These are phyloP conservation scores for Sclerurus mexicanus DNA, from an alignment of 2,113 vertebrate species.

Conservation along the genomic window DNA sequence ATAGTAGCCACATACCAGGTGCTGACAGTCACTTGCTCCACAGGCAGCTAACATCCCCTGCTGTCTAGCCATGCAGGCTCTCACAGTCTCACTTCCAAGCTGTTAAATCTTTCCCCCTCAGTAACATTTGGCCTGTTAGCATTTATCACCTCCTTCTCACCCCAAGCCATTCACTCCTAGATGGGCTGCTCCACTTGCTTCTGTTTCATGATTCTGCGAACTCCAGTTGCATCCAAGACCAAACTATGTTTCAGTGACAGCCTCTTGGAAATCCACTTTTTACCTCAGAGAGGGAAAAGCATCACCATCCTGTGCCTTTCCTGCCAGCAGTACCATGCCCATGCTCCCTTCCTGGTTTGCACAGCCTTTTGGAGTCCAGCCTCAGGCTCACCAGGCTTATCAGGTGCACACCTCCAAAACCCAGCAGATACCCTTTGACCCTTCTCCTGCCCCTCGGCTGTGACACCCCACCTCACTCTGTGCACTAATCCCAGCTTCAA, in stretches of 20 bases:
- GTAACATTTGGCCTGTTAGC: neutral
- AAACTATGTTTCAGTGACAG: neutral
- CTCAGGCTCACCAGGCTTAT: neutral
- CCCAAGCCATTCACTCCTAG: neutral
- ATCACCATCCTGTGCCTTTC: neutral
- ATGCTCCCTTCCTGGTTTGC: neutral
- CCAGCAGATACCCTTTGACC: neutral
- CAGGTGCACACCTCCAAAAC: neutral
- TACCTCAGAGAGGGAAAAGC: neutral
- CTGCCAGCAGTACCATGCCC: neutral
- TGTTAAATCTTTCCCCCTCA: neutral
- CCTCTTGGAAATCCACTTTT: neutral
- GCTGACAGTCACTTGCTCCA: neutral
- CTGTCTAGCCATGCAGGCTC: neutral
- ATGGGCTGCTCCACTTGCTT: neutral
- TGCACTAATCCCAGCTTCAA: neutral
- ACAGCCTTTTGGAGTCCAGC: neutral
- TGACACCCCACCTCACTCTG: neutral
- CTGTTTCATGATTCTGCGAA: neutral
- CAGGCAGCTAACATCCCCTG: neutral
- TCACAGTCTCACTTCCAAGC: neutral
- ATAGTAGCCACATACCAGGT: neutral
- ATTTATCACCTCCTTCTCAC: neutral
- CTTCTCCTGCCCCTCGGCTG: neutral
- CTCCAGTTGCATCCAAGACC: fast-evolving